Percentiles rank a stretch among this genome's conserved stretches.
phyloP scores from a whole-genome alignment of 2,888 invertebrate species.

The Tenodera sinensis region DNA sequence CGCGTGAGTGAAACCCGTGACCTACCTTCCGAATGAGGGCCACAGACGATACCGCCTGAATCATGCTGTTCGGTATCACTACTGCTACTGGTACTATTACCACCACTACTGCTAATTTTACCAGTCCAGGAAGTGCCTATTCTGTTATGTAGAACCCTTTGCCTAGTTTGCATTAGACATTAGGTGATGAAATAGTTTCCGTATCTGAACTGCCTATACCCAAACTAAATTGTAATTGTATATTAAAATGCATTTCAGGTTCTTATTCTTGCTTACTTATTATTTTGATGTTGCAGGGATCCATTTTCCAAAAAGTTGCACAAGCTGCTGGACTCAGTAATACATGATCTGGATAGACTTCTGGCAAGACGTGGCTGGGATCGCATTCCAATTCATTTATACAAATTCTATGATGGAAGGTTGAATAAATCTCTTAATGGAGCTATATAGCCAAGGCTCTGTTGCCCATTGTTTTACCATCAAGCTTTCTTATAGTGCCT shows the following conservation, averaged over 20 bases:
- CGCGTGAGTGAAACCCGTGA: no score
- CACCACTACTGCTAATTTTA: no score
- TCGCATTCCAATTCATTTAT: constrained; percentile 30
- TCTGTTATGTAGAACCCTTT: no score
- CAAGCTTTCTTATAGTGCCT: not conserved
- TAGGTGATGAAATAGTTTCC: no score
- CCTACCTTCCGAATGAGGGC: no score
- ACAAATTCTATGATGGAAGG: constrained; percentile 29
- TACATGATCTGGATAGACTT: constrained; percentile 29
- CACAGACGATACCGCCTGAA: no score
- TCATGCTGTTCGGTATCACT: no score
- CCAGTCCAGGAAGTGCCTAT: no score
- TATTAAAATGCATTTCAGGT: not conserved
- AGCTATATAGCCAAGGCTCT: not conserved
- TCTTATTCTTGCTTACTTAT: not conserved
- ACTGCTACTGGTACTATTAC: no score
- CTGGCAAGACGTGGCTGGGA: constrained; percentile 30
- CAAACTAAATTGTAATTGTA: no score
- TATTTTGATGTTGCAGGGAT: constrained; percentile 25
- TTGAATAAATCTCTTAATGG: constrained; percentile 47
- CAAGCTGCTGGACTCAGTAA: constrained; percentile 28
- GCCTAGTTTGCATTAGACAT: no score
- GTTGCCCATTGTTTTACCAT: not conserved
- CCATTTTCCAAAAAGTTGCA: constrained; percentile 32
- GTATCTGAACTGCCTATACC: no score